Conservation (phyloP, 2,888 invertebrate species). For the Chrysina gloriosa region DNA sequence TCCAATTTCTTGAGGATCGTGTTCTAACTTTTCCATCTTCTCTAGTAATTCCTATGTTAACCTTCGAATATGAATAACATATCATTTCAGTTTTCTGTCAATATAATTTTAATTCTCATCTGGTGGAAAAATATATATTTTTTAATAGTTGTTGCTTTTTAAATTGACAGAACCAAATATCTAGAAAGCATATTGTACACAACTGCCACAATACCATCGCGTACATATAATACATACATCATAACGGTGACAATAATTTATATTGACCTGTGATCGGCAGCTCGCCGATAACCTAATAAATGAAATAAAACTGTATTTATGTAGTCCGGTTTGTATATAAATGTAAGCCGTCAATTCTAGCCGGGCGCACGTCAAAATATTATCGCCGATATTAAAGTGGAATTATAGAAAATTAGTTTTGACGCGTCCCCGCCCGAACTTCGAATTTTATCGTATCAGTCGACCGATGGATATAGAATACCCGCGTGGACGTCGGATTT, state of each 20-base stretch:
- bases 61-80: too few species aligned
- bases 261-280: not conserved
- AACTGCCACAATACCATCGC: too few species aligned
- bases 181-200: too few species aligned
- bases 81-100: too few species aligned
- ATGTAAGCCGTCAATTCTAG: constrained; percentile 19
- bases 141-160: too few species aligned
- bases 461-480: not conserved
- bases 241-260: not conserved
- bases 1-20: too few species aligned
- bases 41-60: too few species aligned
- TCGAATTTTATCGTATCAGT: constrained; percentile 3
- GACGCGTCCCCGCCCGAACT: not conserved
- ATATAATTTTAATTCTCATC: too few species aligned
- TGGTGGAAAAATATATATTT: too few species aligned
- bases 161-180: too few species aligned
- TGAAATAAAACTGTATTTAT: constrained; percentile 40
- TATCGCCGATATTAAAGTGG: constrained; percentile 11
- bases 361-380: not conserved
- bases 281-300: constrained; percentile 32
- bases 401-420: constrained; percentile 9
- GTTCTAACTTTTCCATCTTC: too few species aligned
- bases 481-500: constrained; percentile 11
- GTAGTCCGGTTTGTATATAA: constrained; percentile 21
- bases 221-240: too few species aligned